These are phyloP conservation scores for Protobothrops mucrosquamatus DNA, from an alignment of 2,113 vertebrate genomes.

Conservation along the genomic window DNA sequence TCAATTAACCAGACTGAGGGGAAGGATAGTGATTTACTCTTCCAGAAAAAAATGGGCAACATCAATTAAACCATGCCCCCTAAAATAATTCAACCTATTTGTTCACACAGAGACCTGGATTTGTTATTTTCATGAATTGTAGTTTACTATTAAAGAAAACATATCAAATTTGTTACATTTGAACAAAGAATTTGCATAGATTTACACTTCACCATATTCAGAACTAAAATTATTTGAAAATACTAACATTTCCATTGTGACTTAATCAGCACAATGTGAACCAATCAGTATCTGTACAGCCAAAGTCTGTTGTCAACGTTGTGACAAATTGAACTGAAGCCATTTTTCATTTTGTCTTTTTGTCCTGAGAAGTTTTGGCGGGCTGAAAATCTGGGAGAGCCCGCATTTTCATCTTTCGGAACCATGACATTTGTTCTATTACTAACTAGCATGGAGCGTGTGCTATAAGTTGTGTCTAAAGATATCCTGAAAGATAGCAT, in stretches of 20 bases:
- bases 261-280: background rate
- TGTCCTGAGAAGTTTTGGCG: too few relatives aligned
- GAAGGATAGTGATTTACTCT: background rate
- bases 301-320: too few relatives aligned
- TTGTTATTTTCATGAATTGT: background rate
- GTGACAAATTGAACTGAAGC: too few relatives aligned
- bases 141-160: background rate
- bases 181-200: background rate
- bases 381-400: too few relatives aligned
- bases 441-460: background rate
- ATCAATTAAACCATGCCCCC: background rate
- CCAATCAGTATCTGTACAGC: background rate
- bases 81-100: background rate
- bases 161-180: background rate
- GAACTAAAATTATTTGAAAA: background rate
- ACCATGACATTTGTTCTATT: too few relatives aligned
- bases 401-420: too few relatives aligned
- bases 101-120: background rate
- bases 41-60: background rate
- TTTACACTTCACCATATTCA: background rate
- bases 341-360: too few relatives aligned
- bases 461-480: background rate
- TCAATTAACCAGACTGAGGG: background rate
- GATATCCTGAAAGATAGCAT: background rate
- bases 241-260: background rate